Evolutionary conservation across 35 echinoderm and acorn worm genomes (phyloP).

Genomic region (Acanthaster planci): DNA sequence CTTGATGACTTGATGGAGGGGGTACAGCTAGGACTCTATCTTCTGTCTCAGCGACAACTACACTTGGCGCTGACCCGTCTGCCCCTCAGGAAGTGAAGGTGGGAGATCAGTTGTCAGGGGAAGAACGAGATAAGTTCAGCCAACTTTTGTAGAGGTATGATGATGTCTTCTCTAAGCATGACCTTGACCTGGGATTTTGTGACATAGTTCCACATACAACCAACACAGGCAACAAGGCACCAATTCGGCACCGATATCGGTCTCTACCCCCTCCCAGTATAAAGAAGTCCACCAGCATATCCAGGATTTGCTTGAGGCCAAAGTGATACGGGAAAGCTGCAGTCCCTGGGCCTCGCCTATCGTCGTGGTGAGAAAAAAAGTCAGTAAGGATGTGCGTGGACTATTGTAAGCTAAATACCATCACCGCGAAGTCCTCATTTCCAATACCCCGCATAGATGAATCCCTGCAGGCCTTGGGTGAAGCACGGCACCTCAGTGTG

Average conservation of each 20-base stretch:
- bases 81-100: not conserved
- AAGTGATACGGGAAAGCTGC: too few relatives aligned
- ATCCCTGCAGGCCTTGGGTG: slow-evolving; percentile 9
- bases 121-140: not conserved
- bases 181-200: not conserved
- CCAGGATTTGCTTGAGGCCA: too few relatives aligned
- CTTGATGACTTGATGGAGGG: not conserved
- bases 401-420: slow-evolving; percentile 26
- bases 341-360: too few relatives aligned
- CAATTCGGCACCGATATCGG: not conserved
- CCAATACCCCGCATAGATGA: slow-evolving; percentile 39
- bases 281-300: not conserved
- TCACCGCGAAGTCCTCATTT: slow-evolving; percentile 36
- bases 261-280: not conserved
- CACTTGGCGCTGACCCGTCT: not conserved
- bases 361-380: not conserved
- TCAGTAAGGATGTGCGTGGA: slow-evolving; percentile 41
- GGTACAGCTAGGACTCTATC: not conserved
- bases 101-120: not conserved
- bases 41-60: not conserved
- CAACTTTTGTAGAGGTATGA: not conserved
- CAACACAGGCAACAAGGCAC: not conserved
- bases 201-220: not conserved
- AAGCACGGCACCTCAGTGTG: slow-evolving; percentile 13
- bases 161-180: not conserved